These are phyloP conservation scores for Cantharis nigra DNA, from an alignment of 2,888 invertebrate species.

Conservation along the genomic window DNA sequence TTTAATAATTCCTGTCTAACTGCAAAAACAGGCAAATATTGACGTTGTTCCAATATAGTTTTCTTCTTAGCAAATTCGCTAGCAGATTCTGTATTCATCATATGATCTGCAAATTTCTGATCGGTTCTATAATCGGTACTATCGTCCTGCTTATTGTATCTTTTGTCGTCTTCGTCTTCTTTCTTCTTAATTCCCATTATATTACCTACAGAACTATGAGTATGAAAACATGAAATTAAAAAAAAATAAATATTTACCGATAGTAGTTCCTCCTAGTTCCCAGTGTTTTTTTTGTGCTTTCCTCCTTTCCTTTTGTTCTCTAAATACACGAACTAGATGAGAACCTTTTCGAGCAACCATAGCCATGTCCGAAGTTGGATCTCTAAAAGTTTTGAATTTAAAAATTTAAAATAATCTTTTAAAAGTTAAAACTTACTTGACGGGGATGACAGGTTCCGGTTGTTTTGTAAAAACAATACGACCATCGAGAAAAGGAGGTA, in stretches of 20 bases:
- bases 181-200: conserved; percentile 92
- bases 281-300: conserved; percentile 99
- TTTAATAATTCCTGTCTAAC: conserved; percentile 91
- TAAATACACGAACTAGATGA: conserved; percentile 82
- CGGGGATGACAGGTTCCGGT: conserved; percentile 97
- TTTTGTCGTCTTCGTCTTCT: conserved; percentile 75
- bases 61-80: conserved; percentile 87
- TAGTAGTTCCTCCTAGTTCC: conserved; percentile 95
- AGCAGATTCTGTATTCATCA: conserved; percentile 75
- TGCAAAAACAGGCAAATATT: conserved; percentile 94
- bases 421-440: conserved; percentile 59
- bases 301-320: conserved; percentile 95
- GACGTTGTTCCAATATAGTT: conserved; percentile 82
- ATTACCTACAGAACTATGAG: conserved; percentile 65
- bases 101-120: conserved; percentile 96
- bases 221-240: neutral
- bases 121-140: conserved; percentile 87
- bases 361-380: conserved; percentile 98
- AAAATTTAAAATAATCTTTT: neutral
- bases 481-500: conserved; percentile 98
- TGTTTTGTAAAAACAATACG: conserved; percentile 99
- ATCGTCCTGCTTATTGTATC: conserved; percentile 67
- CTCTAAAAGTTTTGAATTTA: conserved; percentile 58
- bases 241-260: conserved; percentile 60
- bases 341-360: conserved; percentile 93